Evolutionary conservation across 2,113 vertebrate genomes (phyloP).

Genomic region (Neomonachus schauinslandi): DNA sequence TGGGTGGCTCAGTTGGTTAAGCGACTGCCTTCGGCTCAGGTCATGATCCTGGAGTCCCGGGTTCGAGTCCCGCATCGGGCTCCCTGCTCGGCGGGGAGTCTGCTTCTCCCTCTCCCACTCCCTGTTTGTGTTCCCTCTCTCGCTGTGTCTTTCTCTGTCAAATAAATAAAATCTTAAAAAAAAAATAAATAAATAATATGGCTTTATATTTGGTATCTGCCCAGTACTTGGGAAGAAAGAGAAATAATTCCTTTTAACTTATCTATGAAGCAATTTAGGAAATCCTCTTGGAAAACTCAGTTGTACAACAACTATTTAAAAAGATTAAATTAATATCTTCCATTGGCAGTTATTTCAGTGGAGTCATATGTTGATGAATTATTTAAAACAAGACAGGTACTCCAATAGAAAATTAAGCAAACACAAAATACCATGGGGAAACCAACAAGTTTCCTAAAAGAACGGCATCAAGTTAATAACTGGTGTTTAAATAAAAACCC

Average conservation of each 20-base stretch:
- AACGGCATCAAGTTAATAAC: constrained; percentile 15
- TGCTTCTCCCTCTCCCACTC: no score
- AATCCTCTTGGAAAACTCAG: constrained; percentile 18
- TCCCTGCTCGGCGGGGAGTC: no score
- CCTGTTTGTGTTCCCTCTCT: no score
- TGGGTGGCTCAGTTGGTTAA: no score
- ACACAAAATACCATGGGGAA: not conserved
- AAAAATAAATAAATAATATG: constrained; percentile 21
- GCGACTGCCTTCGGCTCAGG: no score
- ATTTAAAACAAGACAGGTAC: not conserved
- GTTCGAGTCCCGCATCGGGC: no score
- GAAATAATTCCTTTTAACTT: not conserved
- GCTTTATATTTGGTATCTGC: constrained; percentile 22
- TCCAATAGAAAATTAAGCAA: not conserved
- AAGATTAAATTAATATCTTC: not conserved
- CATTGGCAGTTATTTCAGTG: not conserved
- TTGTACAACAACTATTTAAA: not conserved
- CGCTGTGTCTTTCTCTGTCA: no score
- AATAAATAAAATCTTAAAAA: no score
- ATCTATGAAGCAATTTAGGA: constrained; percentile 26
- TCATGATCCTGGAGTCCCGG: no score
- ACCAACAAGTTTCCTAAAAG: constrained; percentile 5
- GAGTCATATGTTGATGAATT: not conserved
- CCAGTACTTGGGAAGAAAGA: not conserved
- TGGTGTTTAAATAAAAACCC: constrained; percentile 4